phyloP scores from a whole-genome alignment of 1,140 invertebrate genomes.

The Pygmarrhopalites habei region DNA sequence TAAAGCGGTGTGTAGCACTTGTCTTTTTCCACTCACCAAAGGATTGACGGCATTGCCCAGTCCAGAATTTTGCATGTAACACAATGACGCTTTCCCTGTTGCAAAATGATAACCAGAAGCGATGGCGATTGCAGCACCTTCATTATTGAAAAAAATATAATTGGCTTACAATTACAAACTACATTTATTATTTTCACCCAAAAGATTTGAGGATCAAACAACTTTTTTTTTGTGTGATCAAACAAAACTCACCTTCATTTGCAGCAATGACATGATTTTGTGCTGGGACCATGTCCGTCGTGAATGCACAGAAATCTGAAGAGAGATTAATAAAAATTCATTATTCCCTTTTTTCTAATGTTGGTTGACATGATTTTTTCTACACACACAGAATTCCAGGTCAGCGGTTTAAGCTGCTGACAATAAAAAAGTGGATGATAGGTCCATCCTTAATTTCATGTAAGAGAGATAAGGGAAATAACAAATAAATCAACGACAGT shows the following conservation, averaged over 20 bases:
- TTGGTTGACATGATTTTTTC: too few species aligned
- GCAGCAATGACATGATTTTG: slow-evolving; percentile 46
- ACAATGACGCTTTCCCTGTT: slow-evolving; percentile 45
- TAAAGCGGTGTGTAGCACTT: slow-evolving; percentile 15
- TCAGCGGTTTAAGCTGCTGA: too few species aligned
- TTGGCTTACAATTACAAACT: neutral
- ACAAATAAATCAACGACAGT: too few species aligned
- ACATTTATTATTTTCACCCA: neutral
- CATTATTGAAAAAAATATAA: too few species aligned
- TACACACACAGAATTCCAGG: too few species aligned
- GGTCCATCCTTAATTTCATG: too few species aligned
- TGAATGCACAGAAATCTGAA: slow-evolving; percentile 49
- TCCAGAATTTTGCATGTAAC: slow-evolving; percentile 50
- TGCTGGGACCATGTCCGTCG: slow-evolving; percentile 43
- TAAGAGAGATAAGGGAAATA: neutral
- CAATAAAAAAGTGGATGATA: too few species aligned
- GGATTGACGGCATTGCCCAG: slow-evolving; percentile 49
- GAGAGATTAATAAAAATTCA: too few species aligned
- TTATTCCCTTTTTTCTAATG: too few species aligned
- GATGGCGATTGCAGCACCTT: slow-evolving; percentile 45
- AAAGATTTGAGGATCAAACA: neutral
- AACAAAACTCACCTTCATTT: too few species aligned
- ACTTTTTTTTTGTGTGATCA: too few species aligned
- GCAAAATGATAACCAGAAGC: slow-evolving; percentile 48
- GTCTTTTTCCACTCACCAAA: slow-evolving; percentile 31